Evolutionary conservation across 1,140 invertebrate species (phyloP).

Genomic region (Caenorhabditis brenneri): DNA sequence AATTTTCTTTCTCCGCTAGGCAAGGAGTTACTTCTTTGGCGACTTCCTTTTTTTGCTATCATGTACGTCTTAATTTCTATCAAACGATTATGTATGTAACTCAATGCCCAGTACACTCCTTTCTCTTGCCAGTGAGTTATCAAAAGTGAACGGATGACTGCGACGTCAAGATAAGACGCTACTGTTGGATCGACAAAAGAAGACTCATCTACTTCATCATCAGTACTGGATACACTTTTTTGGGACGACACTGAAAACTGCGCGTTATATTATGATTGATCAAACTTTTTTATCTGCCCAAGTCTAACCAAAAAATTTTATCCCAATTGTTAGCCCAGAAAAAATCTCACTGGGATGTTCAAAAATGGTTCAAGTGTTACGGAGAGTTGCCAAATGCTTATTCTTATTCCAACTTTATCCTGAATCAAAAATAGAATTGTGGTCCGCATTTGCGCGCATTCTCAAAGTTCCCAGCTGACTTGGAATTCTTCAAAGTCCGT

Average conservation of each 20-base stretch:
- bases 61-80: constrained; percentile 68
- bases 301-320: too few species aligned
- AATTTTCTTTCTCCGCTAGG: constrained; percentile 39
- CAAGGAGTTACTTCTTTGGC: constrained; percentile 50
- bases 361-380: too few species aligned
- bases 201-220: constrained; percentile 37
- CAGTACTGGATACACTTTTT: constrained; percentile 32
- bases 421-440: too few species aligned
- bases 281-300: too few species aligned
- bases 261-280: too few species aligned
- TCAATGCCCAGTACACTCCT: constrained; percentile 94
- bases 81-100: constrained; percentile 76
- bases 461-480: too few species aligned
- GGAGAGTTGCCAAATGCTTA: too few species aligned
- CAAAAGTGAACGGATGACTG: constrained; percentile 92
- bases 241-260: constrained; percentile 2
- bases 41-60: background rate
- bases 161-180: constrained; percentile 93
- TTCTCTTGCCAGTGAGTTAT: constrained; percentile 96
- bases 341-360: too few species aligned
- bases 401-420: too few species aligned
- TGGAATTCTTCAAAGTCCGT: too few species aligned
- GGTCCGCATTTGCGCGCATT: too few species aligned
- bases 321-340: too few species aligned
- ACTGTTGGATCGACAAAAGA: constrained; percentile 35